Conservation (phyloP, 2,797 vertebrate genomes). For the Sebastes nivosus region DNA sequence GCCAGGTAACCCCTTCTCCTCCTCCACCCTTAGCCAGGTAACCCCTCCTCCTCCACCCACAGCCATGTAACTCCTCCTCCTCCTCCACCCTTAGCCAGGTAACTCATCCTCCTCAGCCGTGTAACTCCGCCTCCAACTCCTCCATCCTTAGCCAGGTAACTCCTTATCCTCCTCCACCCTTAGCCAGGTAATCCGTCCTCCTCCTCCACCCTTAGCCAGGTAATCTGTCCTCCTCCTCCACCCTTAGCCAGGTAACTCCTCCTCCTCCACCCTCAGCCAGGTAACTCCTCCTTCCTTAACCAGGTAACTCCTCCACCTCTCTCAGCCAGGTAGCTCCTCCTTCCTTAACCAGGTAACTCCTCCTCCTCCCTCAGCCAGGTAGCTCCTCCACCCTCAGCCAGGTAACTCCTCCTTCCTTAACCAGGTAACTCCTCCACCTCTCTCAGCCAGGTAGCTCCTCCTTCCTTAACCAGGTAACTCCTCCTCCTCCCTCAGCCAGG, state of each 20-base stretch:
- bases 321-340: no score
- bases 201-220: conserved; percentile 61
- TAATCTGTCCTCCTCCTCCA: conserved; percentile 34
- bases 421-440: no score
- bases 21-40: conserved; percentile 63
- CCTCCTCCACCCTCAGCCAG: not conserved
- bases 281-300: no score
- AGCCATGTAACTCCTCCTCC: not conserved
- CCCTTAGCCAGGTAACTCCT: conserved; percentile 45
- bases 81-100: conserved; percentile 49
- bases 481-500: no score
- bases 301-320: not conserved
- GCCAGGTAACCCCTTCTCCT: not conserved
- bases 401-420: not conserved
- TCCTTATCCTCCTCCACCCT: not conserved
- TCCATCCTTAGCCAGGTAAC: not conserved
- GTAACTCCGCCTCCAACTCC: not conserved
- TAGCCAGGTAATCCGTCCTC: not conserved
- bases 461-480: conserved; percentile 68
- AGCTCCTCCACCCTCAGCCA: not conserved
- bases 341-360: not conserved
- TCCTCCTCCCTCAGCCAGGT: no score
- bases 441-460: conserved; percentile 68
- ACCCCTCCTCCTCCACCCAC: conserved; percentile 51
- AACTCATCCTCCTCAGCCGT: not conserved